Percentiles rank a stretch among this genome's conserved stretches.
Evolutionary conservation across 2,113 vertebrate genomes (phyloP).

Genomic region (Psilopsiagon aymara): DNA sequence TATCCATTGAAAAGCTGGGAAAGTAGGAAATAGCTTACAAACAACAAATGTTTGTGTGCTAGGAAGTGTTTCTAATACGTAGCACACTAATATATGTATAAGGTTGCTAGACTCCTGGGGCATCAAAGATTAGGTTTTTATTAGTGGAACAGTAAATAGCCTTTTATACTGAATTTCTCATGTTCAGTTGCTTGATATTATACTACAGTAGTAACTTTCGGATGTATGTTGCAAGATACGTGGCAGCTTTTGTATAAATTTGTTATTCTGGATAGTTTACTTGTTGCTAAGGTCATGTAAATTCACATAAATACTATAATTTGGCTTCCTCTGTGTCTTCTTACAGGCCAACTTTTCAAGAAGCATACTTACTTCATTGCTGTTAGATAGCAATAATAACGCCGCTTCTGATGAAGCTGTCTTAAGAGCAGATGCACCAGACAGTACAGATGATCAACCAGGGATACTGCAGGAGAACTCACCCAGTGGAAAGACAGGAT

Average conservation of each 20-base stretch:
- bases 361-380: slow-evolving; percentile 78
- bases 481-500: slow-evolving; percentile 63
- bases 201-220: background rate
- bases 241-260: background rate
- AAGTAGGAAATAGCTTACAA: background rate
- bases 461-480: slow-evolving; percentile 49
- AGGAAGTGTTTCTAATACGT: background rate
- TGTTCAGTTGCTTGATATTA: background rate
- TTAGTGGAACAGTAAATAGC: background rate
- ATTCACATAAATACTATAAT: background rate
- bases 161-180: background rate
- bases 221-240: background rate
- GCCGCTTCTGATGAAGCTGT: slow-evolving; percentile 61
- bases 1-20: background rate
- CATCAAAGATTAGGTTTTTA: background rate
- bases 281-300: background rate
- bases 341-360: slow-evolving; percentile 72
- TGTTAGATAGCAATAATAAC: slow-evolving; percentile 72
- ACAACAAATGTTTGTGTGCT: background rate
- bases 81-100: background rate
- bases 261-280: background rate
- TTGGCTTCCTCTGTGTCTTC: background rate
- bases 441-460: slow-evolving; percentile 81
- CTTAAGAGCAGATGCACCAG: slow-evolving; percentile 76
- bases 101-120: background rate